phyloP scores from a whole-genome alignment of 2,888 invertebrate species.

The Lordiphosa andalusiaca region DNA sequence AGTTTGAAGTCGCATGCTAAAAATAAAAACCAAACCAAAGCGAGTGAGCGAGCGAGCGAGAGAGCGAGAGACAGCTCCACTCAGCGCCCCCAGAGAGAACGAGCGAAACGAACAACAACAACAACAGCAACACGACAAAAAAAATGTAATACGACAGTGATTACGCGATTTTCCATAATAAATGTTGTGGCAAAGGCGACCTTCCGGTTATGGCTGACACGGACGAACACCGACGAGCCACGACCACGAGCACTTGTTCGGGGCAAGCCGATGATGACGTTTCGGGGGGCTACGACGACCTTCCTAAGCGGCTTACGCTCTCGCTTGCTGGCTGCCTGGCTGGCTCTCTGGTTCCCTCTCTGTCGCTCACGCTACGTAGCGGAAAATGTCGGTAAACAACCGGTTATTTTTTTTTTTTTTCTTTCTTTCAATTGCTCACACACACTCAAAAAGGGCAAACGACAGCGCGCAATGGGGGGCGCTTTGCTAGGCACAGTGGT shows the following conservation, averaged over 20 bases:
- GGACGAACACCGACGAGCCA: slow-evolving; percentile 24
- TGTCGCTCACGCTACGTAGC: slow-evolving; percentile 44
- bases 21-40: slow-evolving; percentile 52
- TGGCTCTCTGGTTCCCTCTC: neutral
- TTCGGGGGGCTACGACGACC: slow-evolving; percentile 57
- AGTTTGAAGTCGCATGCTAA: slow-evolving; percentile 68
- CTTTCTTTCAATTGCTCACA: slow-evolving; percentile 45
- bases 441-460: slow-evolving; percentile 4
- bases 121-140: slow-evolving; percentile 29
- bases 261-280: slow-evolving; percentile 43
- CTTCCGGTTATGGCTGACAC: slow-evolving; percentile 70
- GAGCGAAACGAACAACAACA: slow-evolving; percentile 23
- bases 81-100: slow-evolving; percentile 5
- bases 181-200: slow-evolving; percentile 77
- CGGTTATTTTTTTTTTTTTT: slow-evolving; percentile 49
- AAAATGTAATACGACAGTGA: slow-evolving; percentile 71
- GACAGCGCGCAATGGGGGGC: neutral
- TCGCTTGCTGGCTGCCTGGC: slow-evolving; percentile 13
- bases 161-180: slow-evolving; percentile 77
- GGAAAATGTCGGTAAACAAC: slow-evolving; percentile 76
- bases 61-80: slow-evolving; percentile 2
- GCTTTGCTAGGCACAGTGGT: slow-evolving; percentile 31
- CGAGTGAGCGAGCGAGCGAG: slow-evolving; percentile 8
- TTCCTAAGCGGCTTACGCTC: slow-evolving; percentile 44
- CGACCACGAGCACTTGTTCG: slow-evolving; percentile 56